A percentile compares a stretch with the other conserved stretches of the same genome.
Evolutionary conservation across 2,797 vertebrate species (phyloP).

Genomic region (Sebastes steindachneri): DNA sequence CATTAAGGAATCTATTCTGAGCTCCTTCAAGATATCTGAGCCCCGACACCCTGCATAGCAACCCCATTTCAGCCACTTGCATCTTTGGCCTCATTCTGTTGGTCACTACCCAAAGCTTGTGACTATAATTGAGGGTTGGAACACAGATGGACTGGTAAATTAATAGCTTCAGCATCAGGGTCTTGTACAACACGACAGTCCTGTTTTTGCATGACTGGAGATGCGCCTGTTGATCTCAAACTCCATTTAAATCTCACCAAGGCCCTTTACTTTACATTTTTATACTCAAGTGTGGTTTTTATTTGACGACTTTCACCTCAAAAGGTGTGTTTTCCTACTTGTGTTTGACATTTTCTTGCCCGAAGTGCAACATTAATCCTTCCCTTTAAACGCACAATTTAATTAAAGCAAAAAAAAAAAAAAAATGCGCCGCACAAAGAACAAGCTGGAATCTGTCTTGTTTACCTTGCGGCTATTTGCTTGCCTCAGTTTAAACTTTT

Average conservation of each 20-base stretch:
- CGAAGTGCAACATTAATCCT: slow-evolving; percentile 41
- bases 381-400: slow-evolving; percentile 47
- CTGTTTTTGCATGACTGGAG: slow-evolving; percentile 18
- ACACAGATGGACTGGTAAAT: slow-evolving; percentile 40
- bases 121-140: slow-evolving; percentile 23
- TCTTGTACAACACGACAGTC: slow-evolving; percentile 9
- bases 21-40: background rate
- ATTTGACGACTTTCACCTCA: slow-evolving; percentile 6
- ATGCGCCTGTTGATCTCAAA: slow-evolving; percentile 1
- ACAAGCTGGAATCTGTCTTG: slow-evolving; percentile 27
- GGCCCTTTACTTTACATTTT: background rate
- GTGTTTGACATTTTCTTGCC: slow-evolving; percentile 8
- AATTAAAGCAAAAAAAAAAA: slow-evolving; percentile 44
- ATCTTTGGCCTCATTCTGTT: background rate
- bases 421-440: slow-evolving; percentile 16
- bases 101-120: slow-evolving; percentile 8
- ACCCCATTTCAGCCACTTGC: background rate
- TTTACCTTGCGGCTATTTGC: slow-evolving; percentile 72
- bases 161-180: slow-evolving; percentile 19
- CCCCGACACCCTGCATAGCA: background rate
- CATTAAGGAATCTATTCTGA: background rate
- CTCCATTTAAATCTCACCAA: background rate
- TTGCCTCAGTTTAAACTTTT: slow-evolving; percentile 65
- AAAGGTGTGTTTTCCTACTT: slow-evolving; percentile 11
- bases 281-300: background rate